phyloP scores from a whole-genome alignment of 2,888 invertebrate genomes.

The Periphyllus acericola region DNA sequence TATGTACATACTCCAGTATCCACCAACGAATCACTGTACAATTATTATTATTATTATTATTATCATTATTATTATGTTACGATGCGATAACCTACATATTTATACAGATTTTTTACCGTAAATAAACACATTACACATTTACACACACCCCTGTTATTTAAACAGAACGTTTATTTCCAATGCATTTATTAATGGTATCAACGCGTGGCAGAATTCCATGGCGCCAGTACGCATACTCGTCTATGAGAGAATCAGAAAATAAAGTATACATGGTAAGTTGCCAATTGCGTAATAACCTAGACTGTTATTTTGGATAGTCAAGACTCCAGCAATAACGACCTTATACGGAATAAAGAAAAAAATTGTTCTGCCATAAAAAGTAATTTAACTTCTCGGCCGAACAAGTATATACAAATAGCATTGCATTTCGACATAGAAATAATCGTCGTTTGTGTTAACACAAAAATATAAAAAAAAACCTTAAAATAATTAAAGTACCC shows the following conservation, averaged over 20 bases:
- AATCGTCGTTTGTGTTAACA: background rate
- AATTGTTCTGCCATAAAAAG: constrained; percentile 24
- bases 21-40: no score
- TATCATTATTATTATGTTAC: background rate
- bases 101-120: background rate
- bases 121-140: no score
- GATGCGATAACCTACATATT: constrained; percentile 5
- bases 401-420: background rate
- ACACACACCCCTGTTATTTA: background rate
- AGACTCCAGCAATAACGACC: constrained; percentile 12
- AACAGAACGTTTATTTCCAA: constrained; percentile 46
- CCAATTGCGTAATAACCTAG: constrained; percentile 30
- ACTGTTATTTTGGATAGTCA: constrained; percentile 34
- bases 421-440: background rate
- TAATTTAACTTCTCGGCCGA: constrained; percentile 25
- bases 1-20: no score
- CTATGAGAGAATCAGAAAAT: background rate
- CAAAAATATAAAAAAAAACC: background rate
- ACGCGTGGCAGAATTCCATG: constrained; percentile 1
- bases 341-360: constrained; percentile 6
- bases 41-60: no score
- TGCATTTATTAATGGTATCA: constrained; percentile 11
- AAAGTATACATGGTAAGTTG: constrained; percentile 13
- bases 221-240: constrained; percentile 7
- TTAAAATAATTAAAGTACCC: constrained; percentile 12